These are phyloP conservation scores for Epinotia brunnichana DNA, from an alignment of 2,888 invertebrate species.

Conservation along the genomic window DNA sequence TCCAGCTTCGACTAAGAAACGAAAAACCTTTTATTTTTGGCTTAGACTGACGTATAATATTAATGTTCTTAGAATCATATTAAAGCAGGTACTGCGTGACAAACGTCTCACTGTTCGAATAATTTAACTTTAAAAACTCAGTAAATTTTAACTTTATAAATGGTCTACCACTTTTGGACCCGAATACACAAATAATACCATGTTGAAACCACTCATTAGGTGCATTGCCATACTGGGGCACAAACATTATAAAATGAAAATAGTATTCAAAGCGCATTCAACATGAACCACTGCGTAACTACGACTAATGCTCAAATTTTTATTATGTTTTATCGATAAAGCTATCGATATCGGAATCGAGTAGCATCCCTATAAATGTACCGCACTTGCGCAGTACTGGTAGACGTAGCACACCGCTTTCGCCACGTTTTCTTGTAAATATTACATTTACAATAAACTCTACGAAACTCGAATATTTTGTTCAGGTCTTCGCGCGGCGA, in stretches of 20 bases:
- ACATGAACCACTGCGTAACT: not conserved
- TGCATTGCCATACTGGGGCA: no score
- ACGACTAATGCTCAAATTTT: not conserved
- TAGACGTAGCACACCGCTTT: constrained; percentile 52
- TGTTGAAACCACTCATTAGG: no score
- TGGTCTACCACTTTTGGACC: no score
- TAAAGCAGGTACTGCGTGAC: not conserved
- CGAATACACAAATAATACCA: no score
- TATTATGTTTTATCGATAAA: constrained; percentile 30
- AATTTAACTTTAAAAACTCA: no score
- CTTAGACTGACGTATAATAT: not conserved
- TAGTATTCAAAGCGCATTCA: no score
- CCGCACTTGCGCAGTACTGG: constrained; percentile 67
- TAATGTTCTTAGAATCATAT: not conserved
- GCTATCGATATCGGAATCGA: constrained; percentile 39
- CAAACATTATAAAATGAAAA: no score
- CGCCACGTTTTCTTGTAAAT: constrained; percentile 63
- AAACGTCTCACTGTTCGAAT: not conserved
- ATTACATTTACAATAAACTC: constrained; percentile 57
- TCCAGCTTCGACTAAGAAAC: no score
- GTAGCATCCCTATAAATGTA: constrained; percentile 59
- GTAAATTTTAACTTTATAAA: no score
- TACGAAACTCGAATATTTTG: constrained; percentile 11
- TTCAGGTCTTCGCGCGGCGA: not conserved
- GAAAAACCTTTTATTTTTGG: not conserved